These are phyloP conservation scores for Dolichallabes microphthalmus DNA, from an alignment of 2,113 vertebrate genomes.

Conservation along the genomic window DNA sequence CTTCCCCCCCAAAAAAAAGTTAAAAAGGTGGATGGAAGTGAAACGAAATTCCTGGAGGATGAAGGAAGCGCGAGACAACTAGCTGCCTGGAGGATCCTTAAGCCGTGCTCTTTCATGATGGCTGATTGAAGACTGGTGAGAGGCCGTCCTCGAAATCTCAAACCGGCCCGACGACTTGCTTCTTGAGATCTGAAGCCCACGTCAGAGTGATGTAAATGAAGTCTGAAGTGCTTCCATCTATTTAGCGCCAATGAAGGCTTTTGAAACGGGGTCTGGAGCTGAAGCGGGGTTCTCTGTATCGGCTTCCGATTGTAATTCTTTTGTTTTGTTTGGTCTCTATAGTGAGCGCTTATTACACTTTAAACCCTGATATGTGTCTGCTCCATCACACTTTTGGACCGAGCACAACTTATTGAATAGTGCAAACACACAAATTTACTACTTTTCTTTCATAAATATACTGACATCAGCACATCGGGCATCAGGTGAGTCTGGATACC, in stretches of 20 bases:
- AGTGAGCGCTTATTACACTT: background rate
- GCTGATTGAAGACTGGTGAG: conserved; percentile 76
- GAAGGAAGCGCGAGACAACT: conserved; percentile 73
- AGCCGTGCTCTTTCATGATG: conserved; percentile 76
- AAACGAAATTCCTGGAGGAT: conserved; percentile 73
- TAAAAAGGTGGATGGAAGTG: conserved; percentile 75
- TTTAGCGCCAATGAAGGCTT: conserved; percentile 68
- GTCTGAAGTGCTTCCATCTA: conserved; percentile 77
- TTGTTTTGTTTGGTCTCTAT: background rate
- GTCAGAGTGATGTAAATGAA: conserved; percentile 83
- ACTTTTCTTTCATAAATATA: background rate
- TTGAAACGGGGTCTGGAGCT: conserved; percentile 63
- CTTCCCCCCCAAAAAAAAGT: conserved; percentile 64
- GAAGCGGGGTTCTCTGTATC: conserved; percentile 59
- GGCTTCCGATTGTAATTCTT: conserved; percentile 47
- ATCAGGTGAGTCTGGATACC: background rate
- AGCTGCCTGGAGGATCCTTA: conserved; percentile 77
- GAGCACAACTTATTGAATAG: background rate
- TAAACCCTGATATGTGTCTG: background rate
- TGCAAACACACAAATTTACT: background rate
- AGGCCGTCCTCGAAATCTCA: conserved; percentile 69
- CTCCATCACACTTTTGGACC: too few relatives aligned
- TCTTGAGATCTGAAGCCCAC: conserved; percentile 74
- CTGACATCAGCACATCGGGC: background rate
- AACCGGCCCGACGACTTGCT: conserved; percentile 58